phyloP scores from a whole-genome alignment of 1,140 invertebrate species.

The Leucophenga varia region DNA sequence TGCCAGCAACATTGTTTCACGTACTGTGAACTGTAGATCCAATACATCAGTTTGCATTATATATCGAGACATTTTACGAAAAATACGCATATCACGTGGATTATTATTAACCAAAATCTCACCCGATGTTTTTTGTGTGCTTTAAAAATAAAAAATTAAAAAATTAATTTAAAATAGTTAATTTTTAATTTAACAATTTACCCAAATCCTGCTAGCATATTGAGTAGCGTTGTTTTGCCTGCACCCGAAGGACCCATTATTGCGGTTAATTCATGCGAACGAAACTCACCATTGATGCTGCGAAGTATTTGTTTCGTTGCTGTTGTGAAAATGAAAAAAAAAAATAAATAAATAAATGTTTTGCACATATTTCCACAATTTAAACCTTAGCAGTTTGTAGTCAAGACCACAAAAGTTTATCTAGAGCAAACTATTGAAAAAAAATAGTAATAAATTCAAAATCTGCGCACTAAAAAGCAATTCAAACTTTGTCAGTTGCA shows the following conservation, averaged over 20 bases:
- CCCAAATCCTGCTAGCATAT: conserved; percentile 84
- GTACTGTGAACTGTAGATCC: conserved; percentile 80
- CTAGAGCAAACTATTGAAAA: no score
- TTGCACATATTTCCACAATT: no score
- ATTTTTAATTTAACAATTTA: conserved; percentile 45
- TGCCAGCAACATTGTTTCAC: conserved; percentile 82
- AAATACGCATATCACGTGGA: conserved; percentile 71
- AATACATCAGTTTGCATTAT: conserved; percentile 94
- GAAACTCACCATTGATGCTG: conserved; percentile 44
- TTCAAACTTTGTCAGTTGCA: no score
- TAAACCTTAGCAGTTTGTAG: no score
- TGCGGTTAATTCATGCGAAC: conserved; percentile 66
- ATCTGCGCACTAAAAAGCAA: no score
- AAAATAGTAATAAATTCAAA: no score
- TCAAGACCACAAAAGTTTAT: no score
- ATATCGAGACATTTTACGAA: conserved; percentile 86
- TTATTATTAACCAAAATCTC: conserved; percentile 73
- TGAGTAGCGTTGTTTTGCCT: conserved; percentile 86
- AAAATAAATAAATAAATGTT: neutral
- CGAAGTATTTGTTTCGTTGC: conserved; percentile 33
- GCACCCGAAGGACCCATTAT: conserved; percentile 85
- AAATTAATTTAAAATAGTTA: neutral
- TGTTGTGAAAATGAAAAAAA: neutral
- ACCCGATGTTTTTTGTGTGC: conserved; percentile 60
- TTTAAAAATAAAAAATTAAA: conserved; percentile 4